Percentiles rank a stretch among this genome's conserved stretches.
These are phyloP conservation scores for Drosophila novamexicana DNA, from an alignment of 1,140 invertebrate species.

Conservation along the genomic window DNA sequence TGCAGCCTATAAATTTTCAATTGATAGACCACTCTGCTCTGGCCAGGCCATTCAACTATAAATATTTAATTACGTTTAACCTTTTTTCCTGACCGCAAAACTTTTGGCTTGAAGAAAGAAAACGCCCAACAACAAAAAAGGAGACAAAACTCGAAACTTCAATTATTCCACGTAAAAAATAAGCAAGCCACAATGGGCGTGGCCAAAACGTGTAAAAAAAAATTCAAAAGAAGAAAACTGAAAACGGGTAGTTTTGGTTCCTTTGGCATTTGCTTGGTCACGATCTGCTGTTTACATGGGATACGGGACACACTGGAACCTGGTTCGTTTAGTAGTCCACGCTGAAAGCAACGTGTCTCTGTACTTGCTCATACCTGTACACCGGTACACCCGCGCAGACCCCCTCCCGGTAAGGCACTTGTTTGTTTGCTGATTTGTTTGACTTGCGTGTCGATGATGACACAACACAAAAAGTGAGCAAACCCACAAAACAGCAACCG, in stretches of 20 bases:
- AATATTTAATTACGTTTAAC: slow-evolving; percentile 79
- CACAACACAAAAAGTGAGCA: slow-evolving; percentile 66
- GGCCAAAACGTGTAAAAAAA: slow-evolving; percentile 3
- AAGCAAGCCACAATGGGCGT: slow-evolving; percentile 49
- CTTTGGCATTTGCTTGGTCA: slow-evolving; percentile 59
- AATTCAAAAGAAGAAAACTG: slow-evolving; percentile 9
- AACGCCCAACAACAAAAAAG: neutral
- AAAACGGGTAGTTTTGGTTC: slow-evolving; percentile 26
- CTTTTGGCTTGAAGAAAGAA: slow-evolving; percentile 41
- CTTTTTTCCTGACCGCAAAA: slow-evolving; percentile 67
- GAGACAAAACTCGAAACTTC: slow-evolving; percentile 75
- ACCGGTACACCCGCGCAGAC: neutral
- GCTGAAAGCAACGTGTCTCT: slow-evolving; percentile 52
- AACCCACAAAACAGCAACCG: slow-evolving; percentile 10
- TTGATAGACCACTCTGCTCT: slow-evolving; percentile 43
- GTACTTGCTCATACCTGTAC: slow-evolving; percentile 6
- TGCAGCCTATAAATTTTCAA: slow-evolving; percentile 68
- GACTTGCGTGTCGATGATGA: slow-evolving; percentile 84
- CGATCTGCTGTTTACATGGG: slow-evolving; percentile 72
- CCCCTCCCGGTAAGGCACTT: slow-evolving; percentile 37
- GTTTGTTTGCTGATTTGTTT: slow-evolving; percentile 84
- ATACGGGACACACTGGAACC: slow-evolving; percentile 19
- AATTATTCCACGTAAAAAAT: slow-evolving; percentile 83
- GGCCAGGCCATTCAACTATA: slow-evolving; percentile 55
- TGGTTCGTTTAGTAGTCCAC: slow-evolving; percentile 42